Evolutionary conservation across 2,797 vertebrate species (phyloP).

Genomic region (Luscinia megarhynchos): DNA sequence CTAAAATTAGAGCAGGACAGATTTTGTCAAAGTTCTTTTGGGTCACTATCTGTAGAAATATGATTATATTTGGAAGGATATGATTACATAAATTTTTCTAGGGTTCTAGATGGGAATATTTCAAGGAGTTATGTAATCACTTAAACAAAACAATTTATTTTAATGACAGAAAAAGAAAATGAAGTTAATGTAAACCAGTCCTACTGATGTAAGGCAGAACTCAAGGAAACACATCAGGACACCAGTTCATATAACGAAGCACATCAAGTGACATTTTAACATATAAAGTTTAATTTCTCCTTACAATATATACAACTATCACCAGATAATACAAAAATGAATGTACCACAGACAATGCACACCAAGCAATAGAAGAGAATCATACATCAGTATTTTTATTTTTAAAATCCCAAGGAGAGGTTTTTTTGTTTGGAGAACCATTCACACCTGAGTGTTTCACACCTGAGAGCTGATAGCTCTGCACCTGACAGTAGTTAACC

Average conservation of each 20-base stretch:
- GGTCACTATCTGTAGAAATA: background rate
- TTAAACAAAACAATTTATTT: background rate
- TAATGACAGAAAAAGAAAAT: background rate
- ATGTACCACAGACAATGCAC: background rate
- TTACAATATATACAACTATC: constrained; percentile 31
- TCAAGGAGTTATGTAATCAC: background rate
- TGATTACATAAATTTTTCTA: background rate
- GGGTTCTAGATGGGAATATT: background rate
- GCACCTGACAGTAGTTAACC: background rate
- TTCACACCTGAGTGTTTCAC: background rate
- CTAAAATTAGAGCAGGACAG: background rate
- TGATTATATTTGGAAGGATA: background rate
- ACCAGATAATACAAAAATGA: background rate
- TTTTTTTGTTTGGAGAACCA: background rate
- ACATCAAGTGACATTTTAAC: constrained; percentile 12
- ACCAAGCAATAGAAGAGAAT: background rate
- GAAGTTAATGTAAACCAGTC: background rate
- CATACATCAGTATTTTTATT: background rate
- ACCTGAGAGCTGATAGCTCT: background rate
- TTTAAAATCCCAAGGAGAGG: background rate
- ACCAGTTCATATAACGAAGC: background rate
- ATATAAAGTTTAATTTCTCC: constrained; percentile 26
- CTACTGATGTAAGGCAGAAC: background rate
- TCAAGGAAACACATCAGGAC: background rate
- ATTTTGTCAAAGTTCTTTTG: background rate